These are phyloP conservation scores for Agrilus biguttatus DNA, from an alignment of 2,888 invertebrate species.

Conservation along the genomic window DNA sequence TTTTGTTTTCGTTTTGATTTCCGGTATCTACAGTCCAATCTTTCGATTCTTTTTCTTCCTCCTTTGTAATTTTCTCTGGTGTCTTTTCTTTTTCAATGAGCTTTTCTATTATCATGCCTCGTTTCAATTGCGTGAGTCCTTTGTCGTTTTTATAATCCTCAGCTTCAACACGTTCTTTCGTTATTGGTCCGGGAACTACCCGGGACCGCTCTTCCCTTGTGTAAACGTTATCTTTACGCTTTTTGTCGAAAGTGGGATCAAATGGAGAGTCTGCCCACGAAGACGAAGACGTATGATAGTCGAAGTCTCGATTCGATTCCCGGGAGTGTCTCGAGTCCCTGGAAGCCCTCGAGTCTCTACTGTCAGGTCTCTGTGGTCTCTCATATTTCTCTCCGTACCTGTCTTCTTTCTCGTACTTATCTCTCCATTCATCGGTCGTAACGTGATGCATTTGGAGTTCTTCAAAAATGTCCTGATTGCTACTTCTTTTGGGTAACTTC, in stretches of 20 bases:
- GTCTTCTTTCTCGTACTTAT: conserved; percentile 17
- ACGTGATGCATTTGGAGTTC: conserved; percentile 13
- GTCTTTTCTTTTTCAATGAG: conserved; percentile 17
- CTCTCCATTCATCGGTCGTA: conserved; percentile 20
- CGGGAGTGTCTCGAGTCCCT: conserved; percentile 36
- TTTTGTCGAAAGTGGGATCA: conserved; percentile 25
- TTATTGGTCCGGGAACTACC: conserved; percentile 44
- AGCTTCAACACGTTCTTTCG: conserved; percentile 43
- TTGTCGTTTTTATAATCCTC: conserved; percentile 37
- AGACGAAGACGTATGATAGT: conserved; percentile 20
- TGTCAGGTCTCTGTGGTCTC: conserved; percentile 42
- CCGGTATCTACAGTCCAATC: conserved; percentile 37
- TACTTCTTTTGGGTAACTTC: conserved; percentile 9
- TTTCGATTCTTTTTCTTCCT: conserved; percentile 21
- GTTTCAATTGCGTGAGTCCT: conserved; percentile 36
- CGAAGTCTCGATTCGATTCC: conserved; percentile 35
- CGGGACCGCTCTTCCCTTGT: conserved; percentile 24
- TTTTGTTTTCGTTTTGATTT: conserved; percentile 20
- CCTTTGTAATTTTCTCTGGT: conserved; percentile 13
- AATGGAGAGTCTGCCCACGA: conserved; percentile 36
- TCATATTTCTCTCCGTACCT: conserved; percentile 24
- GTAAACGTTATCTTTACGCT: conserved; percentile 19
- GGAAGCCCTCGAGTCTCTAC: conserved; percentile 40
- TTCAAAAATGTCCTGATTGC: conserved; percentile 13
- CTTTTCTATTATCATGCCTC: conserved; percentile 23